These are phyloP conservation scores for Drosophila prostipennis DNA, from an alignment of 2,888 invertebrate species.

Conservation along the genomic window DNA sequence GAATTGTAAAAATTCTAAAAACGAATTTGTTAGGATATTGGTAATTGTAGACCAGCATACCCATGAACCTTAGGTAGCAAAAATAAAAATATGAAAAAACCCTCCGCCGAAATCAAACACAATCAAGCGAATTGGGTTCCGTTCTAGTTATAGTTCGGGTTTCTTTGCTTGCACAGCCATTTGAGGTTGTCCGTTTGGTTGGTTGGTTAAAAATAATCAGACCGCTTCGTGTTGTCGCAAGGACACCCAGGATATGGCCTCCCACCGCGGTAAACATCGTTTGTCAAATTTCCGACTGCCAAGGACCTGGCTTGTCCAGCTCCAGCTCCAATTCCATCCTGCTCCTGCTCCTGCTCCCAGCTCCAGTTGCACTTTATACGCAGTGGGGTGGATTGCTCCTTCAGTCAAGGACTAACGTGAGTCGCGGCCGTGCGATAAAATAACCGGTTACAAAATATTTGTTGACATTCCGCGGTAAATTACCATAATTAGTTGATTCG, in stretches of 20 bases:
- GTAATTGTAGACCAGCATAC: not conserved
- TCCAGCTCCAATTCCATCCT: not conserved
- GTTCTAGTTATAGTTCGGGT: slow-evolving; percentile 54
- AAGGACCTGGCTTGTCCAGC: slow-evolving; percentile 26
- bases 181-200: slow-evolving; percentile 33
- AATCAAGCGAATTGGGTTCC: slow-evolving; percentile 77
- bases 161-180: slow-evolving; percentile 54
- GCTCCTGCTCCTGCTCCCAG: not conserved
- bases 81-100: slow-evolving; percentile 23
- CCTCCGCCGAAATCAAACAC: slow-evolving; percentile 74
- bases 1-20: too few species aligned
- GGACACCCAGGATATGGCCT: slow-evolving; percentile 50
- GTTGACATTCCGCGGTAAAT: slow-evolving; percentile 81
- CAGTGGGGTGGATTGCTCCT: slow-evolving; percentile 4
- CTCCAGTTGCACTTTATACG: slow-evolving; percentile 33
- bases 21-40: too few species aligned
- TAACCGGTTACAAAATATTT: slow-evolving; percentile 76
- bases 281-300: slow-evolving; percentile 74
- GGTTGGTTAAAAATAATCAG: slow-evolving; percentile 73
- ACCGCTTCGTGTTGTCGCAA: slow-evolving; percentile 66
- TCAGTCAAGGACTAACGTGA: slow-evolving; percentile 34
- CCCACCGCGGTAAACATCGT: slow-evolving; percentile 73
- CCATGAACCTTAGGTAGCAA: not conserved
- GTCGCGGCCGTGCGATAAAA: slow-evolving; percentile 50
- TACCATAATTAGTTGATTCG: slow-evolving; percentile 82